These are phyloP conservation scores for Saiga tatarica DNA, from an alignment of 2,113 vertebrate genomes.

Conservation along the genomic window DNA sequence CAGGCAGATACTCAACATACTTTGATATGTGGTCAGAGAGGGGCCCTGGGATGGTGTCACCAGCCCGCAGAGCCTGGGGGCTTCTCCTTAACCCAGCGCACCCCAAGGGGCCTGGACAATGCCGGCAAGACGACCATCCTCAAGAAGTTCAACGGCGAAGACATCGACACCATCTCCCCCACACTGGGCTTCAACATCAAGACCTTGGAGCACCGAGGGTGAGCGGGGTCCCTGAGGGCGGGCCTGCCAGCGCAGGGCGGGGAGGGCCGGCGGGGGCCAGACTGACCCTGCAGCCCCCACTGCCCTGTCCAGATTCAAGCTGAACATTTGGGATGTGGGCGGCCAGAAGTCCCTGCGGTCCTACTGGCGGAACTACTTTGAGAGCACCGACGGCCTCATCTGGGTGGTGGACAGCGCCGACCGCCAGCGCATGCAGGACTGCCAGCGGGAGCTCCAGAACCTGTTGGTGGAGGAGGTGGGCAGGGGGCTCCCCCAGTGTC, in stretches of 20 bases:
- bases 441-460: conserved; percentile 85
- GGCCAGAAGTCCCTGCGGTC: conserved; percentile 94
- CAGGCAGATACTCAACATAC: neutral
- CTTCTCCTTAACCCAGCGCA: conserved; percentile 75
- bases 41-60: neutral
- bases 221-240: neutral
- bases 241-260: neutral
- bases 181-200: conserved; percentile 96
- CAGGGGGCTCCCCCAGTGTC: neutral
- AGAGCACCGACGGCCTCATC: conserved; percentile 94
- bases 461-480: conserved; percentile 91
- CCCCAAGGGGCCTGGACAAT: conserved; percentile 90
- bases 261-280: accelerated
- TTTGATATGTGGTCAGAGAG: neutral
- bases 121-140: conserved; percentile 94
- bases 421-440: conserved; percentile 90
- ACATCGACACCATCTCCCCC: conserved; percentile 92
- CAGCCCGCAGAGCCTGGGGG: neutral
- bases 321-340: conserved; percentile 95
- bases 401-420: conserved; percentile 97
- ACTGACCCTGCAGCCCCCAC: neutral
- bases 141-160: conserved; percentile 95
- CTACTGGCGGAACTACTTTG: conserved; percentile 96
- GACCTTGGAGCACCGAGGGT: conserved; percentile 92
- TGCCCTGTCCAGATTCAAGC: conserved; percentile 85